Base-by-base conservation (phyloP, 2,113 vertebrate genomes). In the Naja naja region DNA sequence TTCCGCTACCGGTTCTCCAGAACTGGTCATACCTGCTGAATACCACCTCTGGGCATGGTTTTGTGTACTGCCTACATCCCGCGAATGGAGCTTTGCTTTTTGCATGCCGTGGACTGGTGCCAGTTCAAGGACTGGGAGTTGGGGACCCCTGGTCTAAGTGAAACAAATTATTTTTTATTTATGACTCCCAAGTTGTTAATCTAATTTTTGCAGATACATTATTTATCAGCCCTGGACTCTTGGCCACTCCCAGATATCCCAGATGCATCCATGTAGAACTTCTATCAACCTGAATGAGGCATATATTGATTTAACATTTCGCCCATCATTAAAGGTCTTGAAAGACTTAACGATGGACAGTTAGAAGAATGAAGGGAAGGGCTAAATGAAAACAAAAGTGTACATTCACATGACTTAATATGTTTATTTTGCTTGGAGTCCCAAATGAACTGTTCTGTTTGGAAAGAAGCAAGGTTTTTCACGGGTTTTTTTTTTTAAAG, bases 391-490 rank as follows among this genome's bases (percentile, higher is more conserved):
- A 90, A 95, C 85, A 91, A 95, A 97, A 94, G 43, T 94, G 30
- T 92, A 87, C 87, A 54, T 95, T 96, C 95, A 92, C 39, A 47
- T 95, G 52, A 96, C 54, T 81, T 87, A 89, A 91, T 93, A 56
- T 49, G 34, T 96, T 97, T 97, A 94, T 96, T 96, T 97, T 96
- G 64, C 91, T 91, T 96, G 54, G 4, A 91, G 90, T 97, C 95
- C 92, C 97, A 96, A 88, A 95, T 94, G 93, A 96, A 34, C 92
- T 93, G 10, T 97, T 97, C 39, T 89, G 86, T 96, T 96, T 93
- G 91, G 89, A 93, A 97, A 97, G 96, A 93, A 96, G 90, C 69
- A 96, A 96, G 90, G 49, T 90, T 49, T 60, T 96, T 81, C 34
- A 81, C 34, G 93, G 94, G 93, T 93, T 91, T 0, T 5, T 94